Evolutionary conservation across 2,797 vertebrate species (phyloP).

Genomic region (Molossus alvarezi): DNA sequence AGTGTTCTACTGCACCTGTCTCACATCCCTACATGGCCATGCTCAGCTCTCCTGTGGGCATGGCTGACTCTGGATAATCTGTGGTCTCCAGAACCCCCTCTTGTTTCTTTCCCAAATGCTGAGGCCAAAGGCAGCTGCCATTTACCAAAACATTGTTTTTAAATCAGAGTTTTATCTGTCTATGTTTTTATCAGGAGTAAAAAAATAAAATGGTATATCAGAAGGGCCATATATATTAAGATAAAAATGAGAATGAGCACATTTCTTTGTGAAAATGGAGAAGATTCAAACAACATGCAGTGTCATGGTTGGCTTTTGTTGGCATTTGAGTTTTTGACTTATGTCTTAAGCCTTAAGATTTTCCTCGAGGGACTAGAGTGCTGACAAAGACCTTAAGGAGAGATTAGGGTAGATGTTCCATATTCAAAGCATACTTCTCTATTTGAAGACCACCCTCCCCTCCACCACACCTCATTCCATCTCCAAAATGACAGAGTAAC

Average conservation of each 20-base stretch:
- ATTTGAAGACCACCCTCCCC: not conserved
- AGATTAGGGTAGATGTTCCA: not conserved
- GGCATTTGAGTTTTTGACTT: not conserved
- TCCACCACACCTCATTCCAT: not conserved
- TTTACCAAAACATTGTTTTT: not conserved
- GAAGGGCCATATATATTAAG: not conserved
- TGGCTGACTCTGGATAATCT: not conserved
- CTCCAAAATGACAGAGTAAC: not conserved
- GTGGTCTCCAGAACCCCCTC: not conserved
- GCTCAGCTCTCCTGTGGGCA: not conserved
- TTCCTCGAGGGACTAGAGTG: not conserved
- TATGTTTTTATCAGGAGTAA: not conserved
- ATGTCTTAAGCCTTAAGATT: not conserved
- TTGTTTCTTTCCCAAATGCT: not conserved
- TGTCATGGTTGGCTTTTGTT: not conserved
- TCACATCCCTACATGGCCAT: rapidly evolving
- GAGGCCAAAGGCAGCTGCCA: not conserved
- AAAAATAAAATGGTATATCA: not conserved
- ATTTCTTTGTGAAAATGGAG: not conserved
- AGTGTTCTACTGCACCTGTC: not conserved
- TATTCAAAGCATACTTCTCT: not conserved
- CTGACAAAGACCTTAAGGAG: not conserved
- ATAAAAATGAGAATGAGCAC: not conserved
- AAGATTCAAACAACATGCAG: not conserved
- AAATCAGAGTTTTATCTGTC: not conserved